Evolutionary conservation across 2,888 invertebrate genomes (phyloP).

Genomic region (Temnothorax unifasciatus): DNA sequence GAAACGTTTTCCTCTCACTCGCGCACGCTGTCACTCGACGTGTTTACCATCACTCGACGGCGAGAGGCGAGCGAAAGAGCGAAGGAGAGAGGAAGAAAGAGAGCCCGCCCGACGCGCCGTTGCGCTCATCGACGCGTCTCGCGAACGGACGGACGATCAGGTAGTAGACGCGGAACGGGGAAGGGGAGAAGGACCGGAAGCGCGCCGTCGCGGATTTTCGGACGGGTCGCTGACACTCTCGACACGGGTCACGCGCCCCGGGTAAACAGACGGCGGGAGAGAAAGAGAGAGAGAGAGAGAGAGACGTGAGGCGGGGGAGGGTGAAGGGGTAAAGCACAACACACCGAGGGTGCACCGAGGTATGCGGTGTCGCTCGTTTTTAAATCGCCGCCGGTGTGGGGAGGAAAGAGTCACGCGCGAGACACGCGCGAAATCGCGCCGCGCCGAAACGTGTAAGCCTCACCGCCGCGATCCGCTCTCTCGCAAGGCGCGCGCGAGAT

Average conservation of each 20-base stretch:
- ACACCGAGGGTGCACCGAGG: background rate
- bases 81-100: constrained; percentile 1
- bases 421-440: too few species aligned
- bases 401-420: background rate
- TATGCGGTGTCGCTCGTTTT: constrained; percentile 40
- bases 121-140: constrained; percentile 41
- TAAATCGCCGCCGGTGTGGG: constrained; percentile 45
- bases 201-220: constrained; percentile 56
- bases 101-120: constrained; percentile 27
- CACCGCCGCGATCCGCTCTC: background rate
- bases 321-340: constrained; percentile 23
- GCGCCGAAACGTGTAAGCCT: background rate
- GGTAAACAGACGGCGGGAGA: constrained; percentile 68
- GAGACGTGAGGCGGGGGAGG: background rate
- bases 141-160: background rate
- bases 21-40: constrained; percentile 80
- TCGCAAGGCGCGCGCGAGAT: background rate
- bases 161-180: background rate
- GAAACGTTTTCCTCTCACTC: constrained; percentile 43
- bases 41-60: constrained; percentile 75
- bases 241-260: constrained; percentile 60
- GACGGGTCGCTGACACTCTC: constrained; percentile 53
- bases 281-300: background rate
- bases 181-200: background rate
- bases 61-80: background rate